Evolutionary conservation across 2,888 invertebrate species (phyloP).

Genomic region (Tethea ocularis): DNA sequence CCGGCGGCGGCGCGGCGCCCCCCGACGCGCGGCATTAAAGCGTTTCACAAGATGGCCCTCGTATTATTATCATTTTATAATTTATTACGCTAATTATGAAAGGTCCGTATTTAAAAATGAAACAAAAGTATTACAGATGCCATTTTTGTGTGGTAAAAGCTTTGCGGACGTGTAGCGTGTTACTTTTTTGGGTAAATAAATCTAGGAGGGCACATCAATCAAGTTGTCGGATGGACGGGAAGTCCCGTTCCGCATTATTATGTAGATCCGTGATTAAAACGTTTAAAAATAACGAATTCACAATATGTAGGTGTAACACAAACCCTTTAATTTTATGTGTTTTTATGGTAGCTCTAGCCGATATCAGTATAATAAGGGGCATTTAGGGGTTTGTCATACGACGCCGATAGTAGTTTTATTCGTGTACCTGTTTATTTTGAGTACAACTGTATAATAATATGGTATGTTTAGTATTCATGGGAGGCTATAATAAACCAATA

Average conservation of each 20-base stretch:
- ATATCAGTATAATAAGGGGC: background rate
- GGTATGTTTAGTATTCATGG: slow-evolving; percentile 58
- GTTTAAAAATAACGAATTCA: slow-evolving; percentile 75
- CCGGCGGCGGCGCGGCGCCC: slow-evolving; percentile 63
- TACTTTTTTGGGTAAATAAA: slow-evolving; percentile 77
- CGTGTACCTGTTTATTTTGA: slow-evolving; percentile 7
- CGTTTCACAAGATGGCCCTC: slow-evolving; percentile 79
- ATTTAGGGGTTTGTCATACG: background rate
- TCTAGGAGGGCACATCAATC: slow-evolving; percentile 81
- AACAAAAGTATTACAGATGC: slow-evolving; percentile 76
- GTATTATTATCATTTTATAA: slow-evolving; percentile 82
- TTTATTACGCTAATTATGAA: slow-evolving; percentile 83
- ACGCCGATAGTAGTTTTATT: slow-evolving; percentile 10
- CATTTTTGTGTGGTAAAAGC: slow-evolving; percentile 70
- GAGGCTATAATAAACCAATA: slow-evolving; percentile 67
- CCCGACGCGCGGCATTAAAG: slow-evolving; percentile 74
- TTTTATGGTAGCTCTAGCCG: slow-evolving; percentile 33
- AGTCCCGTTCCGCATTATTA: slow-evolving; percentile 76
- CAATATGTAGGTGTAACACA: slow-evolving; percentile 63
- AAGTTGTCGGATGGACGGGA: slow-evolving; percentile 80
- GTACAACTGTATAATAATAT: background rate
- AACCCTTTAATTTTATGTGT: slow-evolving; percentile 53
- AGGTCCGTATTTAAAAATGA: slow-evolving; percentile 79
- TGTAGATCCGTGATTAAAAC: slow-evolving; percentile 80
- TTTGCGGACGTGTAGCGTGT: slow-evolving; percentile 74